Base-by-base conservation (phyloP, 2,888 invertebrate species). In the Cephus sareptanus region DNA sequence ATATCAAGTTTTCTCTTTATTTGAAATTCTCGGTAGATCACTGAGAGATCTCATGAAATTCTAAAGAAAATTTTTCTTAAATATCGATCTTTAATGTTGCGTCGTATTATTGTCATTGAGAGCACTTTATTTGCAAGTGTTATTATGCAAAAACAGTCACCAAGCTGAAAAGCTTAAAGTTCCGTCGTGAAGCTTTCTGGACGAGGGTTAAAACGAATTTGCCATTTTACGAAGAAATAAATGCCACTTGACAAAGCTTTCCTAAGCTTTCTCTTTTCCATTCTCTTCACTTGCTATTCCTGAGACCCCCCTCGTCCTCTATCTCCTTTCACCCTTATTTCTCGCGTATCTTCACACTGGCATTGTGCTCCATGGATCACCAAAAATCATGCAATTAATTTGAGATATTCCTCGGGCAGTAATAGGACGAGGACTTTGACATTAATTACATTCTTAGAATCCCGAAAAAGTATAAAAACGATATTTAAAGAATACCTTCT, bases 241-340 rank as follows among this genome's bases (percentile, higher is more conserved):
- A 56, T 56, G 2, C 40, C 40, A 56, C 40, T 56, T 56, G 23
- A 23, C 40, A 23, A 56, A 56, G 40, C 40, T 56, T 56, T 56
- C 9, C 40, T 23, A 56, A 56, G 40, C 40, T 56, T 23, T 23
- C 40, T 56, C 75, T 76, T 80, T 79, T 77, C 74, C 75, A 74
- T 73, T n/a, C 76, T 76, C 77, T 73, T 75, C 77, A 77, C 74
- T 34, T 73, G 78, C 77, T 83, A 81, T 80, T 81, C 81, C 76
- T 76, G 56, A 75, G 71, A 73, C 73, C 79, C 73, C 79, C 75
- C 76, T 76, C 40, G 31, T 75, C 76, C 75, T 35, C 35, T 75
- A 70, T 34, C 35, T 15, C 71, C 37, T 71, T 31, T 23, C 75
- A 75, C 68, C 74, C 69, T 69, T 30, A 69, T 34, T 40, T 79